Evolutionary conservation across 2,797 vertebrate species (phyloP).

Genomic region (Monodelphis domestica): DNA sequence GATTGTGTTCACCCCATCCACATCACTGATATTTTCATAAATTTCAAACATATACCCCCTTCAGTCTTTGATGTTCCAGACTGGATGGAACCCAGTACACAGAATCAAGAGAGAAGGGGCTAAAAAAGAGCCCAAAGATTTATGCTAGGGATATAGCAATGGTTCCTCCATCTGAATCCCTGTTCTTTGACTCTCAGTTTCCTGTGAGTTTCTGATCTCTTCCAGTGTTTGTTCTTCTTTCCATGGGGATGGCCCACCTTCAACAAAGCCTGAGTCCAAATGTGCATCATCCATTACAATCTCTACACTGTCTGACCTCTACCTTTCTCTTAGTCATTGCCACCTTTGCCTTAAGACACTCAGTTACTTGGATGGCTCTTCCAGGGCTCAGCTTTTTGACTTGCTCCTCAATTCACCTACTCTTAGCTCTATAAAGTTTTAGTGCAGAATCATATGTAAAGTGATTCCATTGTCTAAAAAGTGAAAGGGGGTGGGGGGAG

Average conservation of each 20-base stretch:
- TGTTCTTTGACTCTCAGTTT: background rate
- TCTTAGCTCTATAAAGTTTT: constrained; percentile 87
- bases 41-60: constrained; percentile 18
- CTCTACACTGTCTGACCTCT: constrained; percentile 44
- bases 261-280: constrained; percentile 53
- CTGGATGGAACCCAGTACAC: background rate
- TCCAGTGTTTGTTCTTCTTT: constrained; percentile 58
- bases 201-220: constrained; percentile 13
- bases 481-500: constrained; percentile 82
- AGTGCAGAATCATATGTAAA: constrained; percentile 91
- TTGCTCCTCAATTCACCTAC: constrained; percentile 70
- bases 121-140: background rate
- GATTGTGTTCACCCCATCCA: background rate
- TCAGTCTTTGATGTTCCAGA: background rate
- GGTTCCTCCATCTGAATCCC: background rate
- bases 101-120: constrained; percentile 18
- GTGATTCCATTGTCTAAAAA: constrained; percentile 90
- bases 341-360: constrained; percentile 73
- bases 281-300: background rate
- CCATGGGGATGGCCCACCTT: constrained; percentile 21
- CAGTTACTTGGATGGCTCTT: constrained; percentile 73
- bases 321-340: constrained; percentile 69
- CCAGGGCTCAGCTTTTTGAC: constrained; percentile 75
- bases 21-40: constrained; percentile 2
- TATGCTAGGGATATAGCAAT: background rate